phyloP scores from a whole-genome alignment of 2,888 invertebrate species.

The Rhagophthalmus giganteus region DNA sequence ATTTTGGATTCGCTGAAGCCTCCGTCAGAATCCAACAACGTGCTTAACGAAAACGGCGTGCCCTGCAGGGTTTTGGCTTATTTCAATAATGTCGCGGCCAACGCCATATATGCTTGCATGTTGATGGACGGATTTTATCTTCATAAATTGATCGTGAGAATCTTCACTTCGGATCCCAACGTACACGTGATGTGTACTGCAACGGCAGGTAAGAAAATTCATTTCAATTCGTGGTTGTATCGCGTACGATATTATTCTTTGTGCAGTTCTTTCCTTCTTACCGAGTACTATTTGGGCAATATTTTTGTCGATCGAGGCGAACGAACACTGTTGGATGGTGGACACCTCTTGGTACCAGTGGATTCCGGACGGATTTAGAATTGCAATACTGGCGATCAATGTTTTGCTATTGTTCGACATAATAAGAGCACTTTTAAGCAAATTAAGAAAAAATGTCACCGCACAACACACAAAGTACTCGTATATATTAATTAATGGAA shows the following conservation, averaged over 20 bases:
- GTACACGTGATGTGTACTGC: conserved; percentile 56
- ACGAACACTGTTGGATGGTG: conserved; percentile 66
- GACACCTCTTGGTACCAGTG: conserved; percentile 63
- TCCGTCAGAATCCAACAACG: conserved; percentile 50
- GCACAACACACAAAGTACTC: conserved; percentile 47
- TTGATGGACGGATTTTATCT: conserved; percentile 67
- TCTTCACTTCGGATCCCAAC: conserved; percentile 62
- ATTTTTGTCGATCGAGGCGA: conserved; percentile 57
- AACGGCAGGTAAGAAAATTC: conserved; percentile 58
- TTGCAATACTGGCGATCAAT: conserved; percentile 63
- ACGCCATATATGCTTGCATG: conserved; percentile 71
- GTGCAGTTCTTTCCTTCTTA: conserved; percentile 54
- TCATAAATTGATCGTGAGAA: conserved; percentile 67
- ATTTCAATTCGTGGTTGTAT: no score
- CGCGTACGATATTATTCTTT: conserved; percentile 7
- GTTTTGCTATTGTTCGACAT: conserved; percentile 65
- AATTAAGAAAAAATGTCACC: conserved; percentile 61
- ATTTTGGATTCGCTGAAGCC: conserved; percentile 62
- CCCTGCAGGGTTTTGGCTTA: conserved; percentile 62
- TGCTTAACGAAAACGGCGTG: conserved; percentile 58
- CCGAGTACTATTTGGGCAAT: conserved; percentile 63
- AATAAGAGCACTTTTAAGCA: conserved; percentile 65
- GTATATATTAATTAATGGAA: conserved; percentile 28
- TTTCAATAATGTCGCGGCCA: conserved; percentile 60
- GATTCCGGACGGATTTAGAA: conserved; percentile 63